Percentiles rank a stretch among this genome's conserved stretches.
These are phyloP conservation scores for Acholoe squamosa DNA, from an alignment of 2,888 invertebrate species.

Conservation along the genomic window DNA sequence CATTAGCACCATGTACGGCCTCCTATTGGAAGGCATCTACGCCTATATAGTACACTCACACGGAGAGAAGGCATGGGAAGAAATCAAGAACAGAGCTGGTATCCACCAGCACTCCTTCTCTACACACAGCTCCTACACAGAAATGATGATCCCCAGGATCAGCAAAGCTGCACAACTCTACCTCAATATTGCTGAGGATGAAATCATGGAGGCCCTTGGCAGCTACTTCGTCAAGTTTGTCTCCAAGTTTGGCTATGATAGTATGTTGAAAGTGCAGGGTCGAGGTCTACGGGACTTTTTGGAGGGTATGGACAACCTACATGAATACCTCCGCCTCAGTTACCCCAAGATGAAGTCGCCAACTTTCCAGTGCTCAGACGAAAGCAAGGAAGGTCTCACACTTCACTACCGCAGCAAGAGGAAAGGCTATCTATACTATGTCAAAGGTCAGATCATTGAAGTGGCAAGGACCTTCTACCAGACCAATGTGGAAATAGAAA, in stretches of 20 bases:
- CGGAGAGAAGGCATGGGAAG: constrained; percentile 97
- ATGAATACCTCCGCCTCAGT: constrained; percentile 97
- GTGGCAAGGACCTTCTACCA: constrained; percentile 89
- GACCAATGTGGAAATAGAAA: constrained; percentile 91
- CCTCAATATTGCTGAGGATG: constrained; percentile 84
- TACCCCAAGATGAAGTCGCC: constrained; percentile 95
- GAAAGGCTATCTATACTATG: constrained; percentile 96
- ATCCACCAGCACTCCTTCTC: constrained; percentile 86
- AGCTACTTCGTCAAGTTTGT: constrained; percentile 96
- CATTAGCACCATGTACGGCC: constrained; percentile 90
- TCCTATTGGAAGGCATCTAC: constrained; percentile 95
- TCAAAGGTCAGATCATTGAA: constrained; percentile 97
- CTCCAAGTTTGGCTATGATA: constrained; percentile 96
- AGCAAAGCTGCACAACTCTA: constrained; percentile 76
- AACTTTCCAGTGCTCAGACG: constrained; percentile 97
- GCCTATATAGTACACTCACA: constrained; percentile 95
- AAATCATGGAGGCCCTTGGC: constrained; percentile 89
- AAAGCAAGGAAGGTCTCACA: constrained; percentile 92
- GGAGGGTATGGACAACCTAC: constrained; percentile 96
- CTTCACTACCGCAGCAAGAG: constrained; percentile 92
- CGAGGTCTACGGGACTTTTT: constrained; percentile 97
- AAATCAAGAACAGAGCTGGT: constrained; percentile 87
- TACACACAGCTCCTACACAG: constrained; percentile 95
- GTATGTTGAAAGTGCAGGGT: constrained; percentile 85
- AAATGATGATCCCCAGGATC: constrained; percentile 83